Conservation (phyloP, 2,797 vertebrate species). For the Eupleurogrammus muticus region DNA sequence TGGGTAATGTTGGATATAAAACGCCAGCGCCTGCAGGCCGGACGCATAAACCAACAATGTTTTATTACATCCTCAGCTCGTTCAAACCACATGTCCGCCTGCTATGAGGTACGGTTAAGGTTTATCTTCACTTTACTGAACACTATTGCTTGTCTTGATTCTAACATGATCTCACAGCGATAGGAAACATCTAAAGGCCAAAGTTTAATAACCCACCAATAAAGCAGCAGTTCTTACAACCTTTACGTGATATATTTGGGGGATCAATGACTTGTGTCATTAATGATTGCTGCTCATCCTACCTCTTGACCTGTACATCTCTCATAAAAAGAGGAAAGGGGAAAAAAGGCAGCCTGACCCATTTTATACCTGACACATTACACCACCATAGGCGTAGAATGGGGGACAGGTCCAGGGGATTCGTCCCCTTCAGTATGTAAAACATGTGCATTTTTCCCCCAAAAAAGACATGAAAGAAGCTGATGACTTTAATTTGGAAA, state of each 20-base stretch:
- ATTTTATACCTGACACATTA: no score
- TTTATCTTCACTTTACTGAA: not conserved
- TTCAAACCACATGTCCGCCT: not conserved
- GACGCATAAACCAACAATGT: not conserved
- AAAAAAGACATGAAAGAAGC: no score
- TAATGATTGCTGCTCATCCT: slow-evolving; percentile 65
- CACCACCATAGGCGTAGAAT: no score
- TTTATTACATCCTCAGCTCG: not conserved
- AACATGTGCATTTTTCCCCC: no score
- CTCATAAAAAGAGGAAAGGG: slow-evolving; percentile 42
- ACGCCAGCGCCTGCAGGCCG: not conserved
- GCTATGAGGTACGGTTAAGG: not conserved
- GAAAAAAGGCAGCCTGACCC: not conserved
- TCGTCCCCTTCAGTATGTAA: no score
- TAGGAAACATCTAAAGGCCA: slow-evolving; percentile 64
- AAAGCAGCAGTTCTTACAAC: slow-evolving; percentile 65
- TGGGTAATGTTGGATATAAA: not conserved
- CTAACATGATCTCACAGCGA: slow-evolving; percentile 48
- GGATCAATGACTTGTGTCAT: slow-evolving; percentile 69
- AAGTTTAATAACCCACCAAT: slow-evolving; percentile 74
- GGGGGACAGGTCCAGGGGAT: no score
- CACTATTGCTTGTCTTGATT: slow-evolving; percentile 9
- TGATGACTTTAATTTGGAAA: no score
- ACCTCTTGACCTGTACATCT: slow-evolving; percentile 67
- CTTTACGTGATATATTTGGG: slow-evolving; percentile 66